Conservation (phyloP, 2,888 invertebrate species). For the Ecliptopera silaceata region DNA sequence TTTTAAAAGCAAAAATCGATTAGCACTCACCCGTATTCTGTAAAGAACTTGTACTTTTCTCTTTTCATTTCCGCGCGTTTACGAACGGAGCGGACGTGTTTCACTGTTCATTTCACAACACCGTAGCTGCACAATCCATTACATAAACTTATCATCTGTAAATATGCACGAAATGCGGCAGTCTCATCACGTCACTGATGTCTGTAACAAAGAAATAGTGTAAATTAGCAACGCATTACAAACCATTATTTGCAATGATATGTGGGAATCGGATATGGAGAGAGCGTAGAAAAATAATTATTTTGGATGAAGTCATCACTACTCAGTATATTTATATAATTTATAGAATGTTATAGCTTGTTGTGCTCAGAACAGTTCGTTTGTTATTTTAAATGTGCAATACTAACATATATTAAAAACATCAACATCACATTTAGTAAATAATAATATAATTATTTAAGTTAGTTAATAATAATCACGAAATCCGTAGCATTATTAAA, state of each 20-base stretch:
- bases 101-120: constrained; percentile 68
- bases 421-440: no score
- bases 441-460: no score
- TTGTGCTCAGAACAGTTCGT: no score
- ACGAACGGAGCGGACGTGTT: constrained; percentile 50
- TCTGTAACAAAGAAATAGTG: constrained; percentile 56
- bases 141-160: constrained; percentile 52
- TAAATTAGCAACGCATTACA: constrained; percentile 40
- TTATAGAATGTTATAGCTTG: no score
- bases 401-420: no score
- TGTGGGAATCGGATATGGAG: constrained; percentile 33
- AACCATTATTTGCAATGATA: constrained; percentile 26
- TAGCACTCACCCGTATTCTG: constrained; percentile 63
- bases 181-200: constrained; percentile 45
- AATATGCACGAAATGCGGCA: constrained; percentile 42
- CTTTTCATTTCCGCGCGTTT: constrained; percentile 78
- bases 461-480: no score
- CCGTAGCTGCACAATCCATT: constrained; percentile 44
- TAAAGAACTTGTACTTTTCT: constrained; percentile 76
- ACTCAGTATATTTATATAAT: no score
- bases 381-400: no score
- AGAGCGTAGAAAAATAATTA: constrained; percentile 28
- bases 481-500: no score
- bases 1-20: background rate
- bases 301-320: constrained; percentile 19